Conservation (phyloP, 1,140 invertebrate genomes). For the Diorhabda sublineata region DNA sequence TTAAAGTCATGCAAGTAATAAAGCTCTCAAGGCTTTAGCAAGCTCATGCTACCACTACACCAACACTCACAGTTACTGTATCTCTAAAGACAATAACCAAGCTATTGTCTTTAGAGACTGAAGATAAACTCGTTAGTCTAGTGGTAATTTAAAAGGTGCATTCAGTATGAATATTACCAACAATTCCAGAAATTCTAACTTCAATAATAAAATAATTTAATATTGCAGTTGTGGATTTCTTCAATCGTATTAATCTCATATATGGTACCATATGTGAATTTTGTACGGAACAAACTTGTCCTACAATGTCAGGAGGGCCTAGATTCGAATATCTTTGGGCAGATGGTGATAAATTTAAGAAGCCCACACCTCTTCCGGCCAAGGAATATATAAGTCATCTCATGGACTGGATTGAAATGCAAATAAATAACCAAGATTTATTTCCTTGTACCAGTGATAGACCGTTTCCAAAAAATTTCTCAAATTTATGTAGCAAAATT, state of each 20-base stretch:
- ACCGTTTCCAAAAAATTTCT: slow-evolving; percentile 86
- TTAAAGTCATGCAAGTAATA: too few species aligned
- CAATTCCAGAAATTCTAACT: too few species aligned
- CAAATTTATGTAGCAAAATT: slow-evolving; percentile 79
- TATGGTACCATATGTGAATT: slow-evolving; percentile 87
- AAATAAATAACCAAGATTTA: slow-evolving; percentile 83
- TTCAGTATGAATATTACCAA: too few species aligned
- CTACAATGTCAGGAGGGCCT: slow-evolving; percentile 87
- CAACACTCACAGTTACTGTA: too few species aligned
- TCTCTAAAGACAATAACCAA: too few species aligned
- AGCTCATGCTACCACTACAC: too few species aligned
- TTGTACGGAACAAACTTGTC: slow-evolving; percentile 82
- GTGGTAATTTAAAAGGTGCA: too few species aligned
- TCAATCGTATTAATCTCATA: slow-evolving; percentile 92
- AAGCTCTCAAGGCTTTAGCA: too few species aligned
- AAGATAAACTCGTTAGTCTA: too few species aligned
- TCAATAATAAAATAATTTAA: too few species aligned
- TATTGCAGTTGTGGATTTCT: slow-evolving; percentile 85
- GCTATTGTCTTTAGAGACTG: too few species aligned
- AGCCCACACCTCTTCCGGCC: slow-evolving; percentile 83
- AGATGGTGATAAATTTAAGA: slow-evolving; percentile 79
- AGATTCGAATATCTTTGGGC: slow-evolving; percentile 93
- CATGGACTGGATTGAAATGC: slow-evolving; percentile 93
- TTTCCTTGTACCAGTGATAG: slow-evolving; percentile 61
- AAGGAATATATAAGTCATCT: slow-evolving; percentile 81